These are phyloP conservation scores for Agapostemon virescens DNA, from an alignment of 2,888 invertebrate species.

Conservation along the genomic window DNA sequence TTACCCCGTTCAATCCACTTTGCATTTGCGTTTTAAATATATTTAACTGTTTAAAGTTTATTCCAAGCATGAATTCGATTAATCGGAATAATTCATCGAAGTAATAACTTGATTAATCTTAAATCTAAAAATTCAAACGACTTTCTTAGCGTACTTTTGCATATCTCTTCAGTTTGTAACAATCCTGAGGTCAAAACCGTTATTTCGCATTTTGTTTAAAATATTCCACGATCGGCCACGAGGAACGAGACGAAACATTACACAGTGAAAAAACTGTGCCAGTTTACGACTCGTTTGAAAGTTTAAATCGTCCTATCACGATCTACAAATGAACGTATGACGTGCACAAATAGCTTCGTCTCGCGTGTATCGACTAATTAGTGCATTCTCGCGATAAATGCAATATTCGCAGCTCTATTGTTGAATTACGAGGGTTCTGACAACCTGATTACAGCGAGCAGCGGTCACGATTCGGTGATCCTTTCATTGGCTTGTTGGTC, in stretches of 20 bases:
- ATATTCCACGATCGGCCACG: not conserved
- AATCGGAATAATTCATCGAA: too few relatives aligned
- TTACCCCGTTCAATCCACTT: not conserved
- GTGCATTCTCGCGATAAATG: not conserved
- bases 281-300: not conserved
- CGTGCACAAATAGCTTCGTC: not conserved
- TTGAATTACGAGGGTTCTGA: not conserved
- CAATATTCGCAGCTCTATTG: not conserved
- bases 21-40: not conserved
- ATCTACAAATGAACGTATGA: not conserved
- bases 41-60: not conserved
- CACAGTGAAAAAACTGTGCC: not conserved
- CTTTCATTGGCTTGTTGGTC: not conserved
- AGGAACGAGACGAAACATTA: not conserved
- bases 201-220: not conserved
- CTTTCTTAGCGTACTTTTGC: too few relatives aligned
- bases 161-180: too few relatives aligned
- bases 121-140: too few relatives aligned
- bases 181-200: not conserved
- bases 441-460: not conserved
- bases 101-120: too few relatives aligned
- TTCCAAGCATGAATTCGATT: not conserved
- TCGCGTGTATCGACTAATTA: not conserved
- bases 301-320: not conserved
- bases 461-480: slow-evolving; percentile 1